phyloP scores from a whole-genome alignment of 2,113 vertebrate species.

The Eurypyga helias region DNA sequence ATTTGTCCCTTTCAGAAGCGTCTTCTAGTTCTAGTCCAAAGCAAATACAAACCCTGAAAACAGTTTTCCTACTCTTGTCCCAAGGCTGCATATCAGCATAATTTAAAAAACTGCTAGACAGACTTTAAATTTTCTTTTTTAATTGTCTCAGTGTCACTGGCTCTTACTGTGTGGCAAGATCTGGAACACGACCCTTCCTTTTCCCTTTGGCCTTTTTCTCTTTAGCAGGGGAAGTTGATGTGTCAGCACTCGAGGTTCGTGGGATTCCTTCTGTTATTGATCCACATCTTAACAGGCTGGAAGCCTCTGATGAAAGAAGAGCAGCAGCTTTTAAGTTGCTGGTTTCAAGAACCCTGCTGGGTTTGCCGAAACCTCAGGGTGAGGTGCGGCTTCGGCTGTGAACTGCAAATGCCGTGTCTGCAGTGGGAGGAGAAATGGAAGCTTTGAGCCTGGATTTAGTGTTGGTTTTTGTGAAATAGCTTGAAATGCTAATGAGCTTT shows the following conservation, averaged over 20 bases:
- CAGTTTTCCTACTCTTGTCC: neutral
- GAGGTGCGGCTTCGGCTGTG: neutral
- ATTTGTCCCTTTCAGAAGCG: neutral
- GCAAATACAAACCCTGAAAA: neutral
- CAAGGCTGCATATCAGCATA: neutral
- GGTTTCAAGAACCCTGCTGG: conserved; percentile 13
- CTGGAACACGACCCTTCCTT: neutral
- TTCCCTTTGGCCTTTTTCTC: conserved; percentile 1
- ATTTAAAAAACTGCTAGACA: neutral
- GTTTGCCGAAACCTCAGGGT: neutral
- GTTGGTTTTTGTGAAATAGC: conserved; percentile 14
- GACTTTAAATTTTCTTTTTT: neutral
- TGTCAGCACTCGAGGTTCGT: neutral
- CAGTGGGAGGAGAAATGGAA: conserved; percentile 6
- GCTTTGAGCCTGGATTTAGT: neutral
- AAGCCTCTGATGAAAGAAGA: conserved; percentile 12
- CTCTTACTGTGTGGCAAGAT: neutral
- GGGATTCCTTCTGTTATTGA: conserved; percentile 50
- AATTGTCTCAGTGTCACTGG: neutral
- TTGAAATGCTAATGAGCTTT: conserved; percentile 15
- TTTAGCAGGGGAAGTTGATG: neutral
- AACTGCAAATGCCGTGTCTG: neutral
- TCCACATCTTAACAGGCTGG: neutral
- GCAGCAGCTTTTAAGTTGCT: conserved; percentile 1
- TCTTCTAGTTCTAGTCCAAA: neutral